A percentile compares a stretch with the other conserved stretches of the same genome.
Conservation (phyloP, 2,113 vertebrate genomes). For the Apteryx owenii region DNA sequence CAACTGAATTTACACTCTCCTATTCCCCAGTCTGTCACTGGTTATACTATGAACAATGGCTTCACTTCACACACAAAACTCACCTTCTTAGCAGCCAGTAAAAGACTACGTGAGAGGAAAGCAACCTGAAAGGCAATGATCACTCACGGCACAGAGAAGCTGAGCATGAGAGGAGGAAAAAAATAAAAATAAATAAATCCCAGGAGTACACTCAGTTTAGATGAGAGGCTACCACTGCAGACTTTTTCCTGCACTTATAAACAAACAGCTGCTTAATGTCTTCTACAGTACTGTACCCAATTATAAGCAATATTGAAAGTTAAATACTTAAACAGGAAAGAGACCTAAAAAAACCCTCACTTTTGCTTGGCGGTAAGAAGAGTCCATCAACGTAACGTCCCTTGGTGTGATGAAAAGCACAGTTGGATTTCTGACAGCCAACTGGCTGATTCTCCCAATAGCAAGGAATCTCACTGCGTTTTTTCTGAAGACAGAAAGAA, state of each 20-base stretch:
- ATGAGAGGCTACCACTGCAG: neutral
- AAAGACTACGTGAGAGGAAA: neutral
- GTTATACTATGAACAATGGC: rapidly evolving
- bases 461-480: constrained; percentile 91
- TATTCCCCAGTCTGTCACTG: neutral
- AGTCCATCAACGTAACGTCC: constrained; percentile 86
- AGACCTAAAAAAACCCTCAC: constrained; percentile 66
- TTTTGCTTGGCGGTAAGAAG: constrained; percentile 88
- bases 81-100: neutral
- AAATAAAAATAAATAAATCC: neutral
- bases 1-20: neutral
- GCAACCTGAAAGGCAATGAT: neutral
- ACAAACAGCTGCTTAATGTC: neutral
- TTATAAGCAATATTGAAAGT: neutral
- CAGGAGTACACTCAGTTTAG: neutral
- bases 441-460: constrained; percentile 95
- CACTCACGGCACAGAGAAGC: neutral
- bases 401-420: constrained; percentile 91
- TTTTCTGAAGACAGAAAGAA: constrained; percentile 83
- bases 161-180: neutral
- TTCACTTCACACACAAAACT: neutral
- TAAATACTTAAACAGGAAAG: neutral
- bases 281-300: rapidly evolving
- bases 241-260: neutral
- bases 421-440: constrained; percentile 94